Evolutionary conservation across 2,888 invertebrate genomes (phyloP).

Genomic region (Ischnura elegans): DNA sequence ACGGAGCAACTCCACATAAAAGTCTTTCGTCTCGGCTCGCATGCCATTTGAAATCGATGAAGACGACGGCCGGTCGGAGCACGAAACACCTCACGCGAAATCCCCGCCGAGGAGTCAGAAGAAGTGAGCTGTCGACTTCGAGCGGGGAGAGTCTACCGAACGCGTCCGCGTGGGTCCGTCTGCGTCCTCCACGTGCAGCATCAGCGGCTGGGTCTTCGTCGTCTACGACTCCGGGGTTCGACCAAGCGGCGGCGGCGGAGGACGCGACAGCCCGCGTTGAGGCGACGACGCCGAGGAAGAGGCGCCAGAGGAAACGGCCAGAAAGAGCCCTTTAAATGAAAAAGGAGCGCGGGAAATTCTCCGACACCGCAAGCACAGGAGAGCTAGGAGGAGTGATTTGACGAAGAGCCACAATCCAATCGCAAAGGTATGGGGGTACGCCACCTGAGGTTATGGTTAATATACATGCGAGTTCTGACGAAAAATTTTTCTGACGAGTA

Average conservation of each 20-base stretch:
- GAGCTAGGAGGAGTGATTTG: neutral
- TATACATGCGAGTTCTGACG: too few relatives aligned
- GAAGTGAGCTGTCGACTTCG: too few relatives aligned
- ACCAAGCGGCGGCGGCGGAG: neutral
- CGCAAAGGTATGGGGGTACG: neutral
- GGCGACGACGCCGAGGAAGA: neutral
- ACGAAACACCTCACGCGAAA: neutral
- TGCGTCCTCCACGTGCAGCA: neutral
- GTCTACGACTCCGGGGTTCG: neutral
- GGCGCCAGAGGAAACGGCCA: neutral
- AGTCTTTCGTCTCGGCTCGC: constrained; percentile 21
- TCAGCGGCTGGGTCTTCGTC: neutral
- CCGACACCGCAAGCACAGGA: neutral
- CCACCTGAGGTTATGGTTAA: too few relatives aligned
- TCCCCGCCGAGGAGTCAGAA: neutral
- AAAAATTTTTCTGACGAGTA: too few relatives aligned
- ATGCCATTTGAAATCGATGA: constrained; percentile 31
- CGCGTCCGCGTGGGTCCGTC: neutral
- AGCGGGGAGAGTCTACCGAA: neutral
- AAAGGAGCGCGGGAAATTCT: neutral
- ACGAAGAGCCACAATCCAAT: constrained; percentile 15
- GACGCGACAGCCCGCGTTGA: neutral
- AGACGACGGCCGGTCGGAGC: neutral
- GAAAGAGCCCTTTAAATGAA: constrained; percentile 4
- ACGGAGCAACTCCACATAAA: neutral